Base-by-base conservation (phyloP, 2,113 vertebrate genomes). In the Grallaria varia region DNA sequence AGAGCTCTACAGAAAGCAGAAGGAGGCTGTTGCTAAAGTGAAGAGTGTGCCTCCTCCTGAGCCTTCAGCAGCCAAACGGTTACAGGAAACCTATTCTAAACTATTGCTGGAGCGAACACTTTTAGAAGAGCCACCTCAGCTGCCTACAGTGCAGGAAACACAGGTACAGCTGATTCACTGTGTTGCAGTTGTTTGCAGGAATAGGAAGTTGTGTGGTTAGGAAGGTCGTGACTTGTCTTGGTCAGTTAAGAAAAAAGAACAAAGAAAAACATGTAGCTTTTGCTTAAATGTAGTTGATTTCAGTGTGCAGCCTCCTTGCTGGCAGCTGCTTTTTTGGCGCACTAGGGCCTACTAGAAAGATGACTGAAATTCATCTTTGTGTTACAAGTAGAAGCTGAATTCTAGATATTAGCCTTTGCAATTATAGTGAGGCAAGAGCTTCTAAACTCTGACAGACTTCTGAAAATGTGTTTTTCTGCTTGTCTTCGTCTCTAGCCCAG, bases 1-100 rank as follows among this genome's bases (percentile, higher is more conserved):
- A 84, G 99, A 99, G 92, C 98, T 99, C 58, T 99, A 99, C 96
- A 98, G 97, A 94, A 99, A 98, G 95, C 99, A 99, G 94, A 98
- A 97, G 67, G 98, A 98, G 79, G 98, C 97, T 71, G 96, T 98
- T 44, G 49, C 84, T 89, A 94, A 98, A 97, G 89, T 80, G 63
- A 98, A 97, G 93, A 96, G 80, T 3, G 56, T 88, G 8, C 84
- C 93, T 71, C 76, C 90, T 44, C 39, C 95, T 80, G 98, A 98
- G 53, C 95, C 95, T 49, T 97, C 98, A 28, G 96, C 98, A 98
- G 85, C 96, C n/a, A 97, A 93, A 62, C 96, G 81, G 56, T 93
- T 98, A 74, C 97, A 98, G 77, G 99, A 99, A 66, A 99, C 99
- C 10, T 99, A 99, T 86, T 99, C 98, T 73, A 99, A 99, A 89